Base-by-base conservation (phyloP, 2,888 invertebrate genomes). In the Diplazon laetatorius region DNA sequence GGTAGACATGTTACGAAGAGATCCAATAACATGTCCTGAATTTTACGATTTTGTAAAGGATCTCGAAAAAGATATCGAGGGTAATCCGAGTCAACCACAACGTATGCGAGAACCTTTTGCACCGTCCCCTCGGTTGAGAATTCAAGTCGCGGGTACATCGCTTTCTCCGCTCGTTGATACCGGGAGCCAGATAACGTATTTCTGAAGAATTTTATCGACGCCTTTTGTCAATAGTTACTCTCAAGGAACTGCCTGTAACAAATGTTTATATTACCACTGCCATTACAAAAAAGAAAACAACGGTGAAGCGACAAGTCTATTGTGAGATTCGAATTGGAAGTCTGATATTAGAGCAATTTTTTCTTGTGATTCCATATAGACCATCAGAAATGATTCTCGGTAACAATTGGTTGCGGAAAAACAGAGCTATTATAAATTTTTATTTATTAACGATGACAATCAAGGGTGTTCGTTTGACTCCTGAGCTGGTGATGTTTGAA, bases 111-210 rank as follows among this genome's bases (percentile, higher is more conserved):
- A 44, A 25, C 1, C 1, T 18, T 35, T 50, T n/a, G 48, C 37
- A 60, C 35, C 12, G 12, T 78, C 76, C 37, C 76, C 79, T 4
- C 66, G 71, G 5, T 55, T 81, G 25, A 62, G 66, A 4, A 18
- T 71, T 1, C 10, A 37, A n/a, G 30, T 80, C 16, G 66, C 55
- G 18, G 52, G 59, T 66, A 62, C 52, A 8, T 22, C 46, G 0
- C 55, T 71, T 16, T 22, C 50, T 30, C 73, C 78, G 1, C 63
- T 81, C 9, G 63, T 82, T 2, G 79, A 82, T 42, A 79, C 81
- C 0, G 82, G 81, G n/a, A 83, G 81, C 37, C 81, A 82, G 37
- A 66, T 82, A 1, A 82, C 81, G 81, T 20, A 69, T 82, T 1
- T 82, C 79, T 0, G 72, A 79, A 10, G 46, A 65, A n/a, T 78